A percentile compares a stretch with the other conserved stretches of the same genome.
phyloP scores from a whole-genome alignment of 2,797 vertebrate species.

The Cuculus canorus region DNA sequence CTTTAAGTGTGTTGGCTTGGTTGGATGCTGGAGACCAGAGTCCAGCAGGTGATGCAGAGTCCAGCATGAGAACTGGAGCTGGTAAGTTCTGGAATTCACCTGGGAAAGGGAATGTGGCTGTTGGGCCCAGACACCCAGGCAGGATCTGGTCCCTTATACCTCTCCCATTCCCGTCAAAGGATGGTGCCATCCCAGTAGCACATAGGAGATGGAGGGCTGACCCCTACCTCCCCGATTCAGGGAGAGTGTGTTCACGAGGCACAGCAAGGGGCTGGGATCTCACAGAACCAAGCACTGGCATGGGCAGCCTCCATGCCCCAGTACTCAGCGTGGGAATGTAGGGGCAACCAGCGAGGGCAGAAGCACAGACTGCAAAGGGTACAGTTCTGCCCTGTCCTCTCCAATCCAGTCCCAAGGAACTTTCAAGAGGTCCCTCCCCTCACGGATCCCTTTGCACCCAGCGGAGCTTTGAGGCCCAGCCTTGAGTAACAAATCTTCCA shows the following conservation, averaged over 20 bases:
- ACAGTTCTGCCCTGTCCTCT: background rate
- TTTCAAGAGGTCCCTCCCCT: fast-evolving
- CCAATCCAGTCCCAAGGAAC: background rate
- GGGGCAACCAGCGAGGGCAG: background rate
- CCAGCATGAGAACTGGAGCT: background rate
- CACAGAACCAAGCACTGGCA: background rate
- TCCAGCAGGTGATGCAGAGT: background rate
- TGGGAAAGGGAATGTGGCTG: background rate
- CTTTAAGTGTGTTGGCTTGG: background rate
- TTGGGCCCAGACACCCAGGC: background rate
- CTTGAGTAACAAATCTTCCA: background rate
- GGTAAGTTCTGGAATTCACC: background rate
- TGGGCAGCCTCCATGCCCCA: fast-evolving
- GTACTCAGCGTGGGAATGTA: fast-evolving
- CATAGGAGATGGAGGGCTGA: background rate
- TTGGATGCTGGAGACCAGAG: background rate
- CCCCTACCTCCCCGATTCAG: background rate
- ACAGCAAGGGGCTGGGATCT: background rate
- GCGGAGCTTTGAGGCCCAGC: background rate
- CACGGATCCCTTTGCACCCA: fast-evolving
- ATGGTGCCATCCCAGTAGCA: background rate
- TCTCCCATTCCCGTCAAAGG: background rate
- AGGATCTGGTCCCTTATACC: background rate
- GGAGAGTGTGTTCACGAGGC: fast-evolving
- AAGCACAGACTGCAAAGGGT: background rate